A percentile compares a stretch with the other conserved stretches of the same genome.
These are phyloP conservation scores for Phyllopteryx taeniolatus DNA, from an alignment of 2,113 vertebrate genomes.

Conservation along the genomic window DNA sequence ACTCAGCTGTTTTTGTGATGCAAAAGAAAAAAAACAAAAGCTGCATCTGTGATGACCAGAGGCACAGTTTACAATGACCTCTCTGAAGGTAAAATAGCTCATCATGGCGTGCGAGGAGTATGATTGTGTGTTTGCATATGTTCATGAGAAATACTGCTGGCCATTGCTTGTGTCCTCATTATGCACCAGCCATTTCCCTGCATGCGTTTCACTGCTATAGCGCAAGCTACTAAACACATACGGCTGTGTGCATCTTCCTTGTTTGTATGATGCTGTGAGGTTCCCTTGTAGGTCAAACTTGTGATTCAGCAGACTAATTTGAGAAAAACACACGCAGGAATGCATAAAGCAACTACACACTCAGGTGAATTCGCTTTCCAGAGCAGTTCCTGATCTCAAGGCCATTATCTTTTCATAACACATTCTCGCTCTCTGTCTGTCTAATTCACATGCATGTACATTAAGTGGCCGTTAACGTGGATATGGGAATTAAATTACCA, in stretches of 20 bases:
- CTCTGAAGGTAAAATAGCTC: slow-evolving; percentile 2
- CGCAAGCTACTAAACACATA: background rate
- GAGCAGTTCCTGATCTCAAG: background rate
- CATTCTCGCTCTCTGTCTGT: background rate
- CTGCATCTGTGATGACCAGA: background rate
- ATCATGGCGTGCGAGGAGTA: background rate
- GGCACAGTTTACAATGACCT: background rate
- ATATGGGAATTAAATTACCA: background rate
- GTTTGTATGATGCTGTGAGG: slow-evolving; percentile 2
- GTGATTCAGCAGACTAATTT: slow-evolving; percentile 3
- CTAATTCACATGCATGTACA: background rate
- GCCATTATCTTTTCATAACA: background rate
- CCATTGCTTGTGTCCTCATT: background rate
- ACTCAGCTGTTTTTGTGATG: background rate
- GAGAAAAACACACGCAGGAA: background rate
- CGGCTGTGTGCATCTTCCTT: background rate
- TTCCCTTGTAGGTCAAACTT: background rate
- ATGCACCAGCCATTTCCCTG: background rate
- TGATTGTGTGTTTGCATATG: background rate
- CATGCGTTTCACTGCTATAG: background rate
- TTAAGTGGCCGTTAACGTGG: background rate
- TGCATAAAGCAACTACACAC: background rate
- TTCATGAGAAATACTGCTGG: background rate
- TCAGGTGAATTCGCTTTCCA: background rate
- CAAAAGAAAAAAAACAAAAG: background rate